Evolutionary conservation across 2,797 vertebrate genomes (phyloP).

Genomic region (Phataginus tetradactyla): DNA sequence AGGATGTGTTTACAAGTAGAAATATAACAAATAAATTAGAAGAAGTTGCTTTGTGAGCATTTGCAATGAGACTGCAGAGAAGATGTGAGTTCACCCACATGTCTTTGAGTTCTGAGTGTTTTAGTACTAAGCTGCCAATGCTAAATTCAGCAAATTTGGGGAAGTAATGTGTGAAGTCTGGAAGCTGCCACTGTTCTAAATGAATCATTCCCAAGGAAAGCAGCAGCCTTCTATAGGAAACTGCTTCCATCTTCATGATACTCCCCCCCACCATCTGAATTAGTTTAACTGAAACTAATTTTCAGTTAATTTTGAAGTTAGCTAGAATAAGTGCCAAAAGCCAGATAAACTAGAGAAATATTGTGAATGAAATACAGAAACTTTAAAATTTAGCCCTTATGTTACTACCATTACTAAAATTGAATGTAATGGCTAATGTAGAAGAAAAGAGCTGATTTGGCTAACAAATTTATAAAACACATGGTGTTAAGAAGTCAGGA

Average conservation of each 20-base stretch:
- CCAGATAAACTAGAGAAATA: conserved; percentile 52
- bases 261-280: background rate
- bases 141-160: conserved; percentile 66
- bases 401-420: background rate
- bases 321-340: background rate
- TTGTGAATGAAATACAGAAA: conserved; percentile 65
- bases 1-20: conserved; percentile 53
- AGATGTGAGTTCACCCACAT: conserved; percentile 71
- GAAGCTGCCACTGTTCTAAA: conserved; percentile 72
- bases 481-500: background rate
- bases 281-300: conserved; percentile 60
- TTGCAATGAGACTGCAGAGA: conserved; percentile 45
- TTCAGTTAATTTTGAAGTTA: background rate
- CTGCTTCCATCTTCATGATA: conserved; percentile 58
- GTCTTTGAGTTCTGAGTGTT: conserved; percentile 71
- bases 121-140: conserved; percentile 72
- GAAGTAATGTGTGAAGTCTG: conserved; percentile 72
- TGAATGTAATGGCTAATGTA: background rate
- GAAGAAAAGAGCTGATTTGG: background rate
- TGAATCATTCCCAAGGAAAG: conserved; percentile 61
- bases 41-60: background rate
- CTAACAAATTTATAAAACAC: background rate
- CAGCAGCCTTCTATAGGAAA: conserved; percentile 63
- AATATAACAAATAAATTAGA: conserved; percentile 54
- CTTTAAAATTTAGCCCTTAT: background rate